phyloP scores from a whole-genome alignment of 2,113 vertebrate genomes.

The Sigmodon hispidus region DNA sequence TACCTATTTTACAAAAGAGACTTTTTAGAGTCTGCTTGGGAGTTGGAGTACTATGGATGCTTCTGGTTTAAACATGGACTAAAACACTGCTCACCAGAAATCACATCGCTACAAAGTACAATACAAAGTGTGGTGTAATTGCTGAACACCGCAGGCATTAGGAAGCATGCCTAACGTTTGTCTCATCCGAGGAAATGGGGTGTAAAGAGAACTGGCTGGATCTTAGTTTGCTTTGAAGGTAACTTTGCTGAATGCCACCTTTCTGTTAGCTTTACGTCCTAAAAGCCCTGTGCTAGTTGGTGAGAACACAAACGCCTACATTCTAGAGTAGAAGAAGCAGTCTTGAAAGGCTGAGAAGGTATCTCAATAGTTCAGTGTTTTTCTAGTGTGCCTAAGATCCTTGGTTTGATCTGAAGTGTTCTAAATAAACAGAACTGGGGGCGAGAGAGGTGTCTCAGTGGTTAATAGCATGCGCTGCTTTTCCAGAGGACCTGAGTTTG shows the following conservation, averaged over 20 bases:
- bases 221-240: background rate
- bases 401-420: background rate
- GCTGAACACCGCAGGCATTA: background rate
- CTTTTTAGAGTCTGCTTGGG: background rate
- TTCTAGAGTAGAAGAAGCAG: background rate
- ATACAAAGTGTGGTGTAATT: background rate
- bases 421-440: background rate
- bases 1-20: background rate
- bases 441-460: background rate
- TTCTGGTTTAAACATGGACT: background rate
- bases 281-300: background rate
- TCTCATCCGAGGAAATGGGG: constrained; percentile 11
- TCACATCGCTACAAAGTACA: background rate
- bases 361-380: background rate
- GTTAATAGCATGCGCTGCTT: background rate
- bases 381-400: background rate
- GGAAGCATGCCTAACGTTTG: background rate
- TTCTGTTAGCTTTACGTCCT: background rate
- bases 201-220: background rate
- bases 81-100: background rate
- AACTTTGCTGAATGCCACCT: background rate
- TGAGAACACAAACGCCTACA: background rate
- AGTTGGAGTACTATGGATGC: background rate
- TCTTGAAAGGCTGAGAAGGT: background rate
- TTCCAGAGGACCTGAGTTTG: background rate